Evolutionary conservation across 1,140 invertebrate genomes (phyloP), one percentile per base, ranked within the genome.

Genomic region (Rhagoletis zephyria): DNA sequence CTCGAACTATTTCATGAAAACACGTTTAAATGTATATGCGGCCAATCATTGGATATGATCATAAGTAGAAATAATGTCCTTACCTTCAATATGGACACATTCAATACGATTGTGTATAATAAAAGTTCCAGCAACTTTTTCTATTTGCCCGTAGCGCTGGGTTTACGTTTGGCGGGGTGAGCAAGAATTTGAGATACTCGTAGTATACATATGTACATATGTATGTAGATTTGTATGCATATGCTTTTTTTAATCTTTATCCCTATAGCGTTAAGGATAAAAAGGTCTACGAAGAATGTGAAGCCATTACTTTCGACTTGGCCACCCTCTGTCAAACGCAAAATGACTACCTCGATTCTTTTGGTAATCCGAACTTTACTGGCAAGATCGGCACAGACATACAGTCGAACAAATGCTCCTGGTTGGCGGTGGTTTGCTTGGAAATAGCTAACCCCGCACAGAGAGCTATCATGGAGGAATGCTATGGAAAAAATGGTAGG

Each of bases 121-220:
- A 86, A 86, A 65, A 98, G 97, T 19, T 95, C 97, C 0, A 98
- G 97, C 93, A 99, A 99, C 93, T 96, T 97, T 0, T 98, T 98
- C 93, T 96, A 97, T 91, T 94, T 98, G 90, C 98, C 98, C 1
- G 95, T 99, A 40, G 95, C 96, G 16, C 90, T 97, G 56, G 97
- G 97, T 1, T 96, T 99, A 95, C 94, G 96, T 89, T 95, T 98
- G 94, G 95, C 96, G 90, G 95, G 95, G 87, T 88, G n/a, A 96
- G 95, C 94, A 94, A 30, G n/a, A n/a, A 61, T 3, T 16, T 63
- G 7, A 45, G 10, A 56, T 56, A 7, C 51, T 2, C 4, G 63
- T 30, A 60, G 42, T 60, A 63, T 63, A 3, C 1, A 30, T 30
- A 30, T 30, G 30, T 30, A 30, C 30, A 30, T 30, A 30, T 30